Evolutionary conservation across 37 sponge, comb jelly and placozoan species (phyloP), one percentile per base, ranked within the genome.

Genomic region (Dysidea cf. avara): DNA sequence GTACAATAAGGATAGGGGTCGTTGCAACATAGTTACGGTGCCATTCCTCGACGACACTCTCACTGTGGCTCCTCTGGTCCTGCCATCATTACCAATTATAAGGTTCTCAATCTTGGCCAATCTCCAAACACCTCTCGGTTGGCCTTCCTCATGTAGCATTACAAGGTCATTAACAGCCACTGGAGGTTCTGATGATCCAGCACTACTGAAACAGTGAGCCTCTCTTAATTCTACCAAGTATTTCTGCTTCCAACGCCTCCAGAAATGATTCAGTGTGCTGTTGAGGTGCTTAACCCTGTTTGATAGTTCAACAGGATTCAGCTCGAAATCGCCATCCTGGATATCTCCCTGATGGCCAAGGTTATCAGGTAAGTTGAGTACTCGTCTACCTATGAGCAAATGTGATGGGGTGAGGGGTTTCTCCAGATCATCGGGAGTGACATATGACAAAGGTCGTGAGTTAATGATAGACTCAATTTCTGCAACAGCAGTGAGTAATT

Each of bases 321-420:
- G 26, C 31, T 65, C 81, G 53, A 81, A 72, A 36, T 81, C 74
- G 9, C 7, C 7, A 35, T 78, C 68, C 37, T 66, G 53, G 26
- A 55, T 64, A 30, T 35, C 39, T 64, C 49, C 74, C n/a, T 37
- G 30, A 51, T 69, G 58, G 20, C 58, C 64, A 24, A 72, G 74
- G 34, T 81, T 14, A 34, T 81, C 74, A 26, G 81, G 66, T 13
- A 81, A 46, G 56, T 47, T 71, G 66, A 72, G 38, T 35, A 81
- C 56, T 52, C 81, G 36, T 7, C 81, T 53, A 35, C 81, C 81
- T 30, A 72, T 52, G 20, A 80, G 32, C 38, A 80, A 63, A 38
- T 80, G 72, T 13, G 81, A 72, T 17, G 81, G 81, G 9, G 74
- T 81, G 16, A 72, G 33, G 22, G 81, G 81, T 29, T 71, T 55